Evolutionary conservation across 2,797 vertebrate genomes (phyloP).

Genomic region (Microctenopoma steveboyesi): DNA sequence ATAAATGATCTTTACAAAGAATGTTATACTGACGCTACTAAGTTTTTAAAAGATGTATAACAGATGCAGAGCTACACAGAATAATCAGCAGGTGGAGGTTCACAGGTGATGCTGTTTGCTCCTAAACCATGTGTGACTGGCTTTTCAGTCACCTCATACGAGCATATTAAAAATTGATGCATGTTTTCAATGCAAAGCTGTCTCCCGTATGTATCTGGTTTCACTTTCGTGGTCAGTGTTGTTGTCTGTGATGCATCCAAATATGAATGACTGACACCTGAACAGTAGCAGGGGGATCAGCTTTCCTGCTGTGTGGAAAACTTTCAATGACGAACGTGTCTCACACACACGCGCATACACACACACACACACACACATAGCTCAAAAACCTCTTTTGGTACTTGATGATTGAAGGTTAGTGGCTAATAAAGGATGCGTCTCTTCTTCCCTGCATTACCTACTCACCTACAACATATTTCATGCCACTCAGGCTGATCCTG

Average conservation of each 20-base stretch:
- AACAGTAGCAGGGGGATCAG: constrained; percentile 59
- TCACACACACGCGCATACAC: constrained; percentile 30
- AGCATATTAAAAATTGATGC: constrained; percentile 76
- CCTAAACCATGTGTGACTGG: not conserved
- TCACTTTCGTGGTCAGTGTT: constrained; percentile 33
- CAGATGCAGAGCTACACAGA: not conserved
- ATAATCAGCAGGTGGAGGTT: constrained; percentile 18
- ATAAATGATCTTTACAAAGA: not conserved
- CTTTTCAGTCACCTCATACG: constrained; percentile 12
- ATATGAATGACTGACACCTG: constrained; percentile 66
- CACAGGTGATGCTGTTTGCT: constrained; percentile 27
- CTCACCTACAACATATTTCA: constrained; percentile 35
- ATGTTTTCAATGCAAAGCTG: constrained; percentile 54
- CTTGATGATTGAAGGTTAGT: too few relatives aligned
- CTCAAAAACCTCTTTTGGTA: too few relatives aligned
- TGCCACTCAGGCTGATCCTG: not conserved
- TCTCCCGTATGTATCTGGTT: constrained; percentile 44
- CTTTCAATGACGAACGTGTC: constrained; percentile 33
- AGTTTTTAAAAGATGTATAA: not conserved
- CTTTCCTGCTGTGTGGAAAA: constrained; percentile 66
- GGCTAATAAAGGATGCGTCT: constrained; percentile 10
- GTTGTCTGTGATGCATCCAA: constrained; percentile 37
- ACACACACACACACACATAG: constrained; percentile 1
- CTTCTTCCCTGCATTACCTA: constrained; percentile 40
- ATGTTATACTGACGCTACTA: not conserved